Conservation (phyloP, 2,888 invertebrate genomes). For the Clitarchus hookeri region DNA sequence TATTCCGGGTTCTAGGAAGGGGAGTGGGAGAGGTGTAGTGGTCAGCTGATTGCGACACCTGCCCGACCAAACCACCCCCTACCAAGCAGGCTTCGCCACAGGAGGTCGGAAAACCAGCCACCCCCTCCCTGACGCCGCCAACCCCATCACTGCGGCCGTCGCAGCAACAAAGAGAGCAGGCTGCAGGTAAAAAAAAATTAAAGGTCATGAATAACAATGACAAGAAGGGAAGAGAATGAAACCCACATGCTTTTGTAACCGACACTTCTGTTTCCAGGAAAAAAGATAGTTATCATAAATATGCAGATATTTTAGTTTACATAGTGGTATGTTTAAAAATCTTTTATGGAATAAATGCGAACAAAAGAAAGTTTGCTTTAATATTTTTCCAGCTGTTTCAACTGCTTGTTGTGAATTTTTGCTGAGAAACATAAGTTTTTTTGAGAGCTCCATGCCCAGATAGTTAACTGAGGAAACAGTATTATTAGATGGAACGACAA, state of each 20-base stretch:
- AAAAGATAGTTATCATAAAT: not conserved
- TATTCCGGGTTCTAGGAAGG: too few species aligned
- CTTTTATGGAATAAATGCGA: too few species aligned
- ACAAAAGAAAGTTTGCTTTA: too few species aligned
- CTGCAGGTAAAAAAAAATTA: not conserved
- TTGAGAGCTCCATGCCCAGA: too few species aligned
- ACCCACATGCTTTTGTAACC: not conserved
- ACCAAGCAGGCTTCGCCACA: not conserved
- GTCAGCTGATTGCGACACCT: conserved; percentile 14
- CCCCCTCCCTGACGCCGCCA: not conserved
- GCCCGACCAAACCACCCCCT: not conserved
- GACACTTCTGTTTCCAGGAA: not conserved
- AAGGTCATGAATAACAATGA: not conserved
- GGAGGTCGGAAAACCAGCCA: not conserved
- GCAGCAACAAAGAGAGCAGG: not conserved
- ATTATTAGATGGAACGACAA: too few species aligned
- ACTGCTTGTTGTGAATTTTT: too few species aligned
- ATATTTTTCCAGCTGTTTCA: too few species aligned
- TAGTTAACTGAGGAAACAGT: too few species aligned
- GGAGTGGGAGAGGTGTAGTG: not conserved
- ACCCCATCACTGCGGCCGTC: not conserved
- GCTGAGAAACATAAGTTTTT: too few species aligned
- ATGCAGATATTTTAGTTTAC: not conserved
- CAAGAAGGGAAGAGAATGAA: not conserved
- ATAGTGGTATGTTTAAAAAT: not conserved